phyloP scores from a whole-genome alignment of 2,888 invertebrate species.

The Buathra laborator region DNA sequence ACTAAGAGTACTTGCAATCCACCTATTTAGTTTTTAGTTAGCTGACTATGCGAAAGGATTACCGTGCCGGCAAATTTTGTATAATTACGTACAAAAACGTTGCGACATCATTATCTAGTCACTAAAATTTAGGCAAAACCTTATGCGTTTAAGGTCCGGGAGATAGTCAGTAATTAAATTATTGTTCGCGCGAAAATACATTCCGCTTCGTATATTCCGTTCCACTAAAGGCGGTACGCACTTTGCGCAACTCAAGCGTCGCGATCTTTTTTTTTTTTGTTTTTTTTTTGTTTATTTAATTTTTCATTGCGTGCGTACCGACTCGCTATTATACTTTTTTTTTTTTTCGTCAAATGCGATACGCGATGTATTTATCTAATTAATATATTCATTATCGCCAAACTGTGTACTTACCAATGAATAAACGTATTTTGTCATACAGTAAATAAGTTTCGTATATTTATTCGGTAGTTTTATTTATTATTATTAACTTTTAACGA shows the following conservation, averaged over 20 bases:
- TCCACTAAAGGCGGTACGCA: slow-evolving; percentile 42
- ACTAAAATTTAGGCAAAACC: slow-evolving; percentile 77
- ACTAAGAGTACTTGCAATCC: slow-evolving; percentile 70
- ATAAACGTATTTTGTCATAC: slow-evolving; percentile 73
- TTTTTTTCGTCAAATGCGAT: slow-evolving; percentile 32
- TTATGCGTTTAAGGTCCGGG: slow-evolving; percentile 74
- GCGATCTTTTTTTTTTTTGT: slow-evolving; percentile 22
- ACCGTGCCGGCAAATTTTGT: slow-evolving; percentile 62
- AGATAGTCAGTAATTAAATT: slow-evolving; percentile 77
- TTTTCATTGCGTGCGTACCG: slow-evolving; percentile 25
- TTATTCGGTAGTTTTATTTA: slow-evolving; percentile 15
- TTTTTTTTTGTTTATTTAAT: slow-evolving; percentile 40
- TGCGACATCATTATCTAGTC: slow-evolving; percentile 79
- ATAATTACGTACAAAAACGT: slow-evolving; percentile 59
- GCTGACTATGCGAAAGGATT: slow-evolving; percentile 63
- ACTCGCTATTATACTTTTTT: slow-evolving; percentile 44
- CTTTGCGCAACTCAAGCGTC: slow-evolving; percentile 2
- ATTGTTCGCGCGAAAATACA: slow-evolving; percentile 66
- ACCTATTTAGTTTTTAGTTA: slow-evolving; percentile 66
- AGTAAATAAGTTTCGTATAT: slow-evolving; percentile 45
- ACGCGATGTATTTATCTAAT: slow-evolving; percentile 55
- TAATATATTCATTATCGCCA: slow-evolving; percentile 58
- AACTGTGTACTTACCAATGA: slow-evolving; percentile 70
- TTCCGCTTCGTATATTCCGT: slow-evolving; percentile 63
- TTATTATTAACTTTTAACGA: slow-evolving; percentile 8